phyloP scores from a whole-genome alignment of 2,113 vertebrate genomes.

The Craseonycteris thonglongyai region DNA sequence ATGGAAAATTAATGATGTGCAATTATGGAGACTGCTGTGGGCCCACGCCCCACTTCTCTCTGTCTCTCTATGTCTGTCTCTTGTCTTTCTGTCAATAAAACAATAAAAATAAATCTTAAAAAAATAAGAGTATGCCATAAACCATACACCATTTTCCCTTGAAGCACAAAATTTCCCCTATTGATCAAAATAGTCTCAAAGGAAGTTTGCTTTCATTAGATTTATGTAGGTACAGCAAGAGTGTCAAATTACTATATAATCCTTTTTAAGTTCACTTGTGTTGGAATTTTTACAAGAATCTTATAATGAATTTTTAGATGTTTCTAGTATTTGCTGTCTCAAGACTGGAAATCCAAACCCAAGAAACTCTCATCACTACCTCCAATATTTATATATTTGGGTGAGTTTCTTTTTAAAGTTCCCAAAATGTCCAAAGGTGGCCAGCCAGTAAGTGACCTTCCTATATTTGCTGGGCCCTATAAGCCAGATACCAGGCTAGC shows the following conservation, averaged over 20 bases:
- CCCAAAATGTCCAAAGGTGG: background rate
- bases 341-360: background rate
- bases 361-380: background rate
- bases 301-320: background rate
- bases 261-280: background rate
- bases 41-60: too few relatives aligned
- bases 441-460: background rate
- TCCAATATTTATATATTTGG: background rate
- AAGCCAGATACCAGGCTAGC: background rate
- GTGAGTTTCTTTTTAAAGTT: background rate
- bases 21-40: too few relatives aligned
- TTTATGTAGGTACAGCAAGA: background rate
- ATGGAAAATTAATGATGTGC: too few relatives aligned
- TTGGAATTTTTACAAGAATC: background rate
- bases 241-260: background rate
- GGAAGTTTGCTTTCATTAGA: background rate
- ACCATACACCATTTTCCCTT: background rate
- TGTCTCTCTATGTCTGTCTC: too few relatives aligned
- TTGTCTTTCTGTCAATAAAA: too few relatives aligned
- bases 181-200: background rate
- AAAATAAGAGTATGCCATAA: background rate
- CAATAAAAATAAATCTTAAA: too few relatives aligned
- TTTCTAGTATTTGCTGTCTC: background rate
- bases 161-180: background rate
- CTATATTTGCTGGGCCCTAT: background rate